Conservation (phyloP, 2,797 vertebrate species). For the Periophthalmus magnuspinnatus region DNA sequence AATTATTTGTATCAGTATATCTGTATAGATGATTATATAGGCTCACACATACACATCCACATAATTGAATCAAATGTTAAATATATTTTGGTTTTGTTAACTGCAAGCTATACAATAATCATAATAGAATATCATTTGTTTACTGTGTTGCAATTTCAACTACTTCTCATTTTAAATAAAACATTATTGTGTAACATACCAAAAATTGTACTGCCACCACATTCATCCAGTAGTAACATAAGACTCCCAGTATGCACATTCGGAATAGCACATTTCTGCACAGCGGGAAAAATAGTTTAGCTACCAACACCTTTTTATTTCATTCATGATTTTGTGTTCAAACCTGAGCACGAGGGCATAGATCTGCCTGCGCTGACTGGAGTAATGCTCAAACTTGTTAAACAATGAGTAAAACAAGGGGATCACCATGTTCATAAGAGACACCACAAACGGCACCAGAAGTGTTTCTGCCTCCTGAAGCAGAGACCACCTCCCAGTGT, state of each 20-base stretch:
- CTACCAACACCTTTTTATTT: not conserved
- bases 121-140: too few species aligned
- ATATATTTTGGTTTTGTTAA: not conserved
- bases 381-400: slow-evolving; percentile 84
- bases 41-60: too few species aligned
- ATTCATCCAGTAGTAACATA: slow-evolving; percentile 92
- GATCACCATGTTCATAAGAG: slow-evolving; percentile 85
- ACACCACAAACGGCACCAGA: slow-evolving; percentile 83
- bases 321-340: slow-evolving; percentile 9
- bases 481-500: slow-evolving; percentile 43
- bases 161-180: not conserved
- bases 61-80: not conserved
- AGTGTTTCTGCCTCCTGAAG: slow-evolving; percentile 80
- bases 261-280: slow-evolving; percentile 87
- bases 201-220: slow-evolving; percentile 57
- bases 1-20: not conserved
- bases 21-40: not conserved
- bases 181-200: slow-evolving; percentile 48
- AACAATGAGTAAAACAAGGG: slow-evolving; percentile 89
- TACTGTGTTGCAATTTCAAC: too few species aligned
- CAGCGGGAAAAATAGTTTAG: not conserved
- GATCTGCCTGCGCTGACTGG: slow-evolving; percentile 80
- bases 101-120: too few species aligned
- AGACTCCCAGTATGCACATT: slow-evolving; percentile 87
- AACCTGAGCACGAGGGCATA: slow-evolving; percentile 87